Base-by-base conservation (phyloP, 2,888 invertebrate genomes). In the Allacma fusca region DNA sequence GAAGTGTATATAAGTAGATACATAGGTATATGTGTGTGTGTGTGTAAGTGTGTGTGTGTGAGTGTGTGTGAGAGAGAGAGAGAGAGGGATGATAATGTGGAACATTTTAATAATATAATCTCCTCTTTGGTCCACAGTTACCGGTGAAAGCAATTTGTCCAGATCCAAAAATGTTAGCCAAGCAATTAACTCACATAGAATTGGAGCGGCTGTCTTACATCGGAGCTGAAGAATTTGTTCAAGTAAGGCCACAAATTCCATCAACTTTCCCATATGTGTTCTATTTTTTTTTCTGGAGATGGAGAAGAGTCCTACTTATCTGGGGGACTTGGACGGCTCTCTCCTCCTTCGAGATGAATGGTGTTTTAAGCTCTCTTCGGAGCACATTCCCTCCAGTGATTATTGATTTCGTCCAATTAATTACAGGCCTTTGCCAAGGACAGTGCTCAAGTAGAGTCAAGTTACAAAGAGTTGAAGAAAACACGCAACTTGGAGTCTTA, bases 211-310 rank as follows among this genome's bases (percentile, higher is more conserved):
- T 98, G 72, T 95, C 95, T 43, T 96, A 95, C 88, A 96, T 98
- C 84, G 98, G 98, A 0, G 96, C 97, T 0, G 97, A 98, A 87
- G 98, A 98, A 88, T 97, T 98, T 88, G 95, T 98, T 1, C 96
- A 97, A 87, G 84, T 84, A 78, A 76, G 71, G 50, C 34, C 34
- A 34, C 34, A 4, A 34, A 34, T 9, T 34, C 9, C 34, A 34
- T 34, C 34, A 34, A 34, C 34, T 34, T 34, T 16, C 13, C 57
- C 21, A 19, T 21, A 21, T 57, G 57, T 21, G 12, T 19, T 19
- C 44, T 43, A 43, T 43, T 43, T 57, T 16, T 57, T 21, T 21
- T 57, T 16, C 21, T 57, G 13, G 4, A 57, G 57, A 57, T 34
- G 9, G n/a, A n/a, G n/a, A n/a, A n/a, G n/a, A n/a, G n/a, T n/a